Percentiles rank a stretch among this genome's conserved stretches.
Evolutionary conservation across 2,797 vertebrate species (phyloP).

Genomic region (Valencia hispanica): DNA sequence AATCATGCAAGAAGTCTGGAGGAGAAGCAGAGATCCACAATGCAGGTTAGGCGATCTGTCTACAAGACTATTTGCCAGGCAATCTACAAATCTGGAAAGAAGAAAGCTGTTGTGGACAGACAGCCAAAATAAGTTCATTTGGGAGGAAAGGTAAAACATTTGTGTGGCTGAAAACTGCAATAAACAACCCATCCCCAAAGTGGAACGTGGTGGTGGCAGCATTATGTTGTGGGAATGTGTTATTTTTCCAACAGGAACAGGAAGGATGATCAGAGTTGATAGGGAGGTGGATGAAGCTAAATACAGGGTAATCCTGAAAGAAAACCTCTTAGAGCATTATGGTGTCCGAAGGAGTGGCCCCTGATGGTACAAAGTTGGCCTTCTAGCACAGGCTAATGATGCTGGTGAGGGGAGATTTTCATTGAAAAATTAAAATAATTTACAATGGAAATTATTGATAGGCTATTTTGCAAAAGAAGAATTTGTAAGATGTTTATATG

Average conservation of each 20-base stretch:
- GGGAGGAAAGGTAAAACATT: neutral
- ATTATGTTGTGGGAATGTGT: neutral
- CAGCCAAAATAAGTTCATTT: neutral
- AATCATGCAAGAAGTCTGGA: neutral
- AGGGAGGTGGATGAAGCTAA: neutral
- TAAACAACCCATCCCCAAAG: neutral
- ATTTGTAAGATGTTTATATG: too few relatives aligned
- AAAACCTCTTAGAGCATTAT: neutral
- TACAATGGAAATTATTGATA: neutral
- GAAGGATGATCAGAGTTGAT: neutral
- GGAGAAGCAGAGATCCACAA: neutral
- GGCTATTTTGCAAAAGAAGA: too few relatives aligned
- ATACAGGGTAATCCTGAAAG: neutral
- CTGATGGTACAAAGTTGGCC: neutral
- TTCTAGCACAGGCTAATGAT: neutral
- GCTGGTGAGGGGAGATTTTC: neutral
- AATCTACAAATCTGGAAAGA: slow-evolving; percentile 1
- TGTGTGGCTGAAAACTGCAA: neutral
- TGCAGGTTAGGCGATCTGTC: neutral
- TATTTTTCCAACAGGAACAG: neutral
- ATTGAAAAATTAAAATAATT: too few relatives aligned
- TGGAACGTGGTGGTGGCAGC: neutral
- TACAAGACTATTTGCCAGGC: neutral
- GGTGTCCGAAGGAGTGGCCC: neutral
- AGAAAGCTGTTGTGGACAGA: neutral